phyloP scores from a whole-genome alignment of 2,113 vertebrate species.

The Zosterops borbonicus region DNA sequence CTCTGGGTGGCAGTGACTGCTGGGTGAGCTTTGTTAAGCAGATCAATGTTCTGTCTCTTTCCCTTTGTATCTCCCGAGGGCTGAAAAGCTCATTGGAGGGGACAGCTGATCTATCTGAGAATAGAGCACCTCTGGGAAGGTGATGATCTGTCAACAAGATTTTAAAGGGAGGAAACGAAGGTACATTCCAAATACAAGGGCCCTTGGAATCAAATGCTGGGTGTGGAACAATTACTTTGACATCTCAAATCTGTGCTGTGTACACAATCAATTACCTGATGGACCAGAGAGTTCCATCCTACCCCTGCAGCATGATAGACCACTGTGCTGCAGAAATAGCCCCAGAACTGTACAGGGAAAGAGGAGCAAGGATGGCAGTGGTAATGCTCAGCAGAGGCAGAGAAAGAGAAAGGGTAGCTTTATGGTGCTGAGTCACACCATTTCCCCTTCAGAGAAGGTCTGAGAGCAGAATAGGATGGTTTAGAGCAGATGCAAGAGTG shows the following conservation, averaged over 20 bases:
- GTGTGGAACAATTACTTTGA: neutral
- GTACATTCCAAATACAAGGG: neutral
- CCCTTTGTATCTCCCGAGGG: neutral
- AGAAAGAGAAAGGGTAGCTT: neutral
- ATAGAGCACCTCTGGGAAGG: neutral
- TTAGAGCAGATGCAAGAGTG: neutral
- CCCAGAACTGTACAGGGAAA: neutral
- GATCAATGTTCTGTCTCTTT: neutral
- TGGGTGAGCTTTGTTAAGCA: neutral
- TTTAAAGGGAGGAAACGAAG: neutral
- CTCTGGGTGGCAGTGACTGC: neutral
- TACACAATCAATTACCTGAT: neutral
- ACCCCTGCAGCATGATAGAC: neutral
- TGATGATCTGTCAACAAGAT: neutral
- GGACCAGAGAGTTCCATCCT: neutral
- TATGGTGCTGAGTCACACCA: neutral
- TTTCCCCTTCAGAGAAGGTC: neutral
- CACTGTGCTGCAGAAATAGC: neutral
- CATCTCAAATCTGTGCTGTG: neutral
- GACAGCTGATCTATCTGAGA: neutral
- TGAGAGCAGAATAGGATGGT: neutral
- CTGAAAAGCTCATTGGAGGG: neutral
- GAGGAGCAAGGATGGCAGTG: accelerated
- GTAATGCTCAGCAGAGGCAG: neutral
- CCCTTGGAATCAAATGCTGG: neutral